Evolutionary conservation across 2,888 invertebrate species (phyloP), one percentile per base, ranked within the genome.

Genomic region (Dicyrtomina minuta): DNA sequence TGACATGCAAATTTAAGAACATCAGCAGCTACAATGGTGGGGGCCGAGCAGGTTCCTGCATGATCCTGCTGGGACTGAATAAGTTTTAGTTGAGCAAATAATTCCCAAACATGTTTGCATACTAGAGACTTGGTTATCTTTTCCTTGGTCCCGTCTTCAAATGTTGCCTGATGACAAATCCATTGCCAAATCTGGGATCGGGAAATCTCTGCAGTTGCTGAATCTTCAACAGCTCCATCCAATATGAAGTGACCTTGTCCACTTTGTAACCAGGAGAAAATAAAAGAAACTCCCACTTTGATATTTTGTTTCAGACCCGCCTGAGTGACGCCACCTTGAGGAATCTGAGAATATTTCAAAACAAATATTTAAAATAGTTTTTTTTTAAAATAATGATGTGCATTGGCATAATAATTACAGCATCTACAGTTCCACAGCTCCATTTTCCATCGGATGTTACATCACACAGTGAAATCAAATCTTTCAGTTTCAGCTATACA

Each of bases 151-250:
- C 83, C 82, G 79, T 87, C 86, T 80, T 88, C 87, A 68, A 88
- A 79, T 0, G 79, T 79, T 0, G 85, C 83, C 77, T 84, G 81
- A 79, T 88, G 88, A 69, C 86, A 82, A 70, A 89, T 85, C 88
- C 89, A 90, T 80, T 90, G 89, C 89, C 89, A 89, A 68, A 90
- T 84, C 81, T 89, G 89, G 27, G 86, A 86, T 64, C 89, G 83
- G 0, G 88, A 89, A 79, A 90, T 90, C 81, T 90, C 90, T 1
- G 89, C 89, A 0, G 90, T 90, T 4, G 90, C 89, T 0, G 89
- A 89, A 80, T 90, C 90, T 80, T 90, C 90, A 27, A 89, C 86
- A 26, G 85, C 84, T 13, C 87, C 88, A 72, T 84, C 85, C 71
- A 87, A 85, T 77, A 86, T 84, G 80, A 88, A 89, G 79, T 88